Conservation (phyloP, 2,113 vertebrate species). For the Cryptomyrus ogoouensis region DNA sequence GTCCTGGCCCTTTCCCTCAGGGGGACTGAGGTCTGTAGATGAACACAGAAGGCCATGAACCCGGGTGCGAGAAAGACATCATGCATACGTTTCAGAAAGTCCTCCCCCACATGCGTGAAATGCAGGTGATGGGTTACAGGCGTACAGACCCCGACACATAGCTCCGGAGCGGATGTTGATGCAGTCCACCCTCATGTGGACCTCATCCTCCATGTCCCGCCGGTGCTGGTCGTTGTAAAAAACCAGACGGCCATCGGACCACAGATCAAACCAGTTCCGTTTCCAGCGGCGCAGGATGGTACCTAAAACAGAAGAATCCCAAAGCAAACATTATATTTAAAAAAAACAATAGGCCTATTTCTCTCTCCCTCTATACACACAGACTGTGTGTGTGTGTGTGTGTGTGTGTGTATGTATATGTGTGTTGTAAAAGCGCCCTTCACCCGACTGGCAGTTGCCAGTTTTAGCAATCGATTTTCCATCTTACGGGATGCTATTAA, state of each 20-base stretch:
- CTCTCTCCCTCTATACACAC: background rate
- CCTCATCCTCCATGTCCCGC: conserved; percentile 79
- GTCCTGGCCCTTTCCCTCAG: conserved; percentile 79
- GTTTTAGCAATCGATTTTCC: background rate
- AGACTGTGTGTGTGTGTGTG: too few relatives aligned
- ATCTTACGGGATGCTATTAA: background rate
- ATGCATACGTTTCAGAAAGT: background rate
- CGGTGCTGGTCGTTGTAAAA: conserved; percentile 84
- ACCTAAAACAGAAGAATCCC: conserved; percentile 50
- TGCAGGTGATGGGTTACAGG: background rate
- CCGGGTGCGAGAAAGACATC: background rate
- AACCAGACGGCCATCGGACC: conserved; percentile 80
- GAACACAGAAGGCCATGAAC: background rate
- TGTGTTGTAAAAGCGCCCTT: background rate
- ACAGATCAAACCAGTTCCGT: conserved; percentile 94
- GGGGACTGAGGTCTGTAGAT: conserved; percentile 74
- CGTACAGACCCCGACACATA: conserved; percentile 73
- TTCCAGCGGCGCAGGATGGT: conserved; percentile 93
- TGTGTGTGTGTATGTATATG: too few relatives aligned
- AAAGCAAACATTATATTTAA: background rate
- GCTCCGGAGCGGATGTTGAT: conserved; percentile 77
- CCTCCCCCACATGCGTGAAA: background rate
- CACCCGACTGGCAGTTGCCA: background rate
- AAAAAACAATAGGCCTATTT: background rate
- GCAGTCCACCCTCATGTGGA: conserved; percentile 86